A percentile compares a stretch with the other conserved stretches of the same genome.
These are phyloP conservation scores for Sakesphorus luctuosus DNA, from an alignment of 2,113 vertebrate species.

Conservation along the genomic window DNA sequence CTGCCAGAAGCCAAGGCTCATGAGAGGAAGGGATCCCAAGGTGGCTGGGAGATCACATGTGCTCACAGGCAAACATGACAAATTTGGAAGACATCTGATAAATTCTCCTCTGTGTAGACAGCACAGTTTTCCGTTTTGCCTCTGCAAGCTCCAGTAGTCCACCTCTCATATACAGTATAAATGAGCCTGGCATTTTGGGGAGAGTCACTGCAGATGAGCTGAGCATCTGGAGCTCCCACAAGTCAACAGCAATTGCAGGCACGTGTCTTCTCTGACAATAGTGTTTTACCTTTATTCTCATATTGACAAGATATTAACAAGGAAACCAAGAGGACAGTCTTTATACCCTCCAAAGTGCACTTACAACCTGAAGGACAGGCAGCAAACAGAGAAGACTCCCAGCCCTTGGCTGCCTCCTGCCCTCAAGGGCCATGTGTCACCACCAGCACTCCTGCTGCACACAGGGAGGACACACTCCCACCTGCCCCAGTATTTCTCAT, in stretches of 20 bases:
- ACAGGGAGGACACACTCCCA: neutral
- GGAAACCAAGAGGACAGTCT: neutral
- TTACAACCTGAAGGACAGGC: neutral
- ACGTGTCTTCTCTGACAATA: neutral
- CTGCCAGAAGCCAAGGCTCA: neutral
- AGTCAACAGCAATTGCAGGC: neutral
- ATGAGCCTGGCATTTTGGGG: neutral
- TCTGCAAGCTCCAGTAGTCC: neutral
- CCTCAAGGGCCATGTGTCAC: neutral
- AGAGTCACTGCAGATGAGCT: neutral
- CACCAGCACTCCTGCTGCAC: neutral
- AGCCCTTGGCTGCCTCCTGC: neutral
- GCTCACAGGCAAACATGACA: neutral
- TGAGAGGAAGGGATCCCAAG: accelerated
- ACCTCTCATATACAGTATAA: neutral
- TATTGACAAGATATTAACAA: neutral
- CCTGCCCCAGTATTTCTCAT: neutral
- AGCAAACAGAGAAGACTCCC: neutral
- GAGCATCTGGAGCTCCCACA: neutral
- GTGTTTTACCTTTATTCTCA: neutral
- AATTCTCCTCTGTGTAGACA: neutral
- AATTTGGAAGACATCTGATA: neutral
- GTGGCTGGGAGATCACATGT: neutral
- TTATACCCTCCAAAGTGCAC: neutral
- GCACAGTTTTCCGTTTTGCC: neutral